Percentiles rank a stretch among this genome's conserved stretches.
These are phyloP conservation scores for Nycticebus coucang DNA, from an alignment of 2,113 vertebrate genomes.

Conservation along the genomic window DNA sequence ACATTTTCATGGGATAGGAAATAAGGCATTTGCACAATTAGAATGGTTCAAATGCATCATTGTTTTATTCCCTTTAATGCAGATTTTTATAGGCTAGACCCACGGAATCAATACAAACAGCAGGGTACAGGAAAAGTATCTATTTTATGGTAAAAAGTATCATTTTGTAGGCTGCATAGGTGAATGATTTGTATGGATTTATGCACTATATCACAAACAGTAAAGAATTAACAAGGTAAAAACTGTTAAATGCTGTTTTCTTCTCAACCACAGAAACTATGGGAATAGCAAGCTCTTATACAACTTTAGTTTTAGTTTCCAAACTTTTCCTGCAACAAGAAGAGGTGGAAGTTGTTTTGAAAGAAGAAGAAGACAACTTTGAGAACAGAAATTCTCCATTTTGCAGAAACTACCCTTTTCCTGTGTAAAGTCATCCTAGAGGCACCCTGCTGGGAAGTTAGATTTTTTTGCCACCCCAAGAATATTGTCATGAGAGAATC, in stretches of 20 bases:
- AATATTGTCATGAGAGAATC: not conserved
- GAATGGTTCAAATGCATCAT: not conserved
- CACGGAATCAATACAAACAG: not conserved
- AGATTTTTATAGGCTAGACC: not conserved
- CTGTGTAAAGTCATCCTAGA: conserved; percentile 7
- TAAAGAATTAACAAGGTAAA: not conserved
- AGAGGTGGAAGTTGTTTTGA: conserved; percentile 13
- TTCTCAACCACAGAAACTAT: not conserved
- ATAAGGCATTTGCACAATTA: not conserved
- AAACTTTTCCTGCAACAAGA: conserved; percentile 49
- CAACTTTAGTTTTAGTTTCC: conserved; percentile 35
- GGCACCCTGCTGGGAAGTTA: not conserved
- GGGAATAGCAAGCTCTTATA: not conserved
- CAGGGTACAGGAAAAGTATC: not conserved
- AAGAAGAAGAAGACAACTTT: conserved; percentile 35
- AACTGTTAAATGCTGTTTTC: not conserved
- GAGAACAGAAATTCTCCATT: conserved; percentile 26
- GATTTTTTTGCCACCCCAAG: not conserved
- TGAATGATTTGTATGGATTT: not conserved
- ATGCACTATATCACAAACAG: not conserved
- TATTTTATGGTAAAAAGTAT: not conserved
- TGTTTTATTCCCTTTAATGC: not conserved
- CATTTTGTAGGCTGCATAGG: not conserved
- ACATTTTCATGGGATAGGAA: not conserved
- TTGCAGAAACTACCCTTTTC: conserved; percentile 12